A percentile compares a stretch with the other conserved stretches of the same genome.
These are phyloP conservation scores for Indri indri DNA, from an alignment of 2,113 vertebrate species.

Conservation along the genomic window DNA sequence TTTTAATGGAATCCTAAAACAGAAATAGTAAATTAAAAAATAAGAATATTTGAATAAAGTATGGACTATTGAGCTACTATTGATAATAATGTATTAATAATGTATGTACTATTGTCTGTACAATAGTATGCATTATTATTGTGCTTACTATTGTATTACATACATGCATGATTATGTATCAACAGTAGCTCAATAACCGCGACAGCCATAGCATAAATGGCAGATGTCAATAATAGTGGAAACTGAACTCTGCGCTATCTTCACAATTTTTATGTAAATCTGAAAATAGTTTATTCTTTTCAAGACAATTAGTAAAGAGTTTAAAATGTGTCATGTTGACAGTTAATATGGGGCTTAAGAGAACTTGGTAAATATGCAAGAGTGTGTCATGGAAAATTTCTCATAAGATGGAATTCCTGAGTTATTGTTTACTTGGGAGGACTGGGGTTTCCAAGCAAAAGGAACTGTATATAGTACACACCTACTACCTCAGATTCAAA, in stretches of 20 bases:
- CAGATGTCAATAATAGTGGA: not conserved
- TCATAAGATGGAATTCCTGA: not conserved
- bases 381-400: not conserved
- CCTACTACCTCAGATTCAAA: not conserved
- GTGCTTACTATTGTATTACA: no score
- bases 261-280: not conserved
- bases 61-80: not conserved
- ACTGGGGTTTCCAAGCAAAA: not conserved
- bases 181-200: not conserved
- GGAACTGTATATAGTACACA: not conserved
- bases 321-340: not conserved
- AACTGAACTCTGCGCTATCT: not conserved
- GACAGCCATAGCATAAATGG: not conserved
- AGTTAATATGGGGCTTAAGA: not conserved
- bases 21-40: no score
- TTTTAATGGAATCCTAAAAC: no score
- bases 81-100: not conserved
- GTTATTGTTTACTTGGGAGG: not conserved
- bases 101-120: not conserved
- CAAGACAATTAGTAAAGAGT: not conserved
- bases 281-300: not conserved
- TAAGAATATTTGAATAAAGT: not conserved
- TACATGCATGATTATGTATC: no score
- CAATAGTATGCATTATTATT: not conserved
- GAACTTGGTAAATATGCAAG: not conserved